Percentiles rank a stretch among this genome's conserved stretches.
Evolutionary conservation across 1,140 invertebrate genomes (phyloP).

Genomic region (Trichoplusia ni): DNA sequence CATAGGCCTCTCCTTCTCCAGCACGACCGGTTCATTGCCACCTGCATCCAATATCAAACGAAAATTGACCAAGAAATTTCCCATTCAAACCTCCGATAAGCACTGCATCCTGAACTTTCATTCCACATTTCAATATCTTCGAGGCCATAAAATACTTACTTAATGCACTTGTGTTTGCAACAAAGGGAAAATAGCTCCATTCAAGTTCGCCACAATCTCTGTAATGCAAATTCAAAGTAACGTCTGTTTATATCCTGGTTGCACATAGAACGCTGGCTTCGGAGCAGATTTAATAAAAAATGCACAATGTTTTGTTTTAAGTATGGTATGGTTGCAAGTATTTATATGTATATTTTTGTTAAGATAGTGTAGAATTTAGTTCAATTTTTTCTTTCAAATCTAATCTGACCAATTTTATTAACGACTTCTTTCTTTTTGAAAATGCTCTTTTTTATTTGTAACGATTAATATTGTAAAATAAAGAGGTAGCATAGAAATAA

Average conservation of each 20-base stretch:
- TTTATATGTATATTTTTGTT: too few relatives aligned
- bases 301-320: neutral
- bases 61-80: neutral
- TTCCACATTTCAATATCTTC: slow-evolving; percentile 21
- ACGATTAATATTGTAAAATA: too few relatives aligned
- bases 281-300: slow-evolving; percentile 7
- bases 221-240: slow-evolving; percentile 26
- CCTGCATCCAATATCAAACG: too few relatives aligned
- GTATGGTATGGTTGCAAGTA: too few relatives aligned
- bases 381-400: too few relatives aligned
- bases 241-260: slow-evolving; percentile 13
- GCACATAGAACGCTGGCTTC: neutral
- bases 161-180: slow-evolving; percentile 14
- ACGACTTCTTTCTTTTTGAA: too few relatives aligned
- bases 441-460: too few relatives aligned
- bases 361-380: too few relatives aligned
- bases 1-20: too few relatives aligned
- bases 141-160: slow-evolving; percentile 12
- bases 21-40: too few relatives aligned
- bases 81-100: neutral
- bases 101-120: neutral
- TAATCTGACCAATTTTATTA: too few relatives aligned
- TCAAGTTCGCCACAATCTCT: slow-evolving; percentile 18
- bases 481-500: too few relatives aligned
- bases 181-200: slow-evolving; percentile 14